A percentile compares a stretch with the other conserved stretches of the same genome.
Evolutionary conservation across 92 coral and sea anemone genomes (phyloP).

Genomic region (Zoanthus sociatus): DNA sequence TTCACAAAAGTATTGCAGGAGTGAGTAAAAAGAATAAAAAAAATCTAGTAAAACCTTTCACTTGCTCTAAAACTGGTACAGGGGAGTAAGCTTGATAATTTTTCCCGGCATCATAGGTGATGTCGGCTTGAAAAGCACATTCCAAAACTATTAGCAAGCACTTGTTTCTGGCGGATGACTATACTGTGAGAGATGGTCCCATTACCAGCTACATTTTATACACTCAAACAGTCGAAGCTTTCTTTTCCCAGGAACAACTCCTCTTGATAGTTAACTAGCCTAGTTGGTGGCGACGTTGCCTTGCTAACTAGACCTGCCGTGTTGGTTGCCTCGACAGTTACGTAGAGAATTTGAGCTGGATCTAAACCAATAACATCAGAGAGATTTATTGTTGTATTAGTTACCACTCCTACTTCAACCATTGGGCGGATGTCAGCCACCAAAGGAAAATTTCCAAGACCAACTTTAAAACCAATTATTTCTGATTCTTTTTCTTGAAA

Average conservation of each 20-base stretch:
- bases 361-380: conserved; percentile 34
- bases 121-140: too few species aligned
- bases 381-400: conserved; percentile 43
- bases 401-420: conserved; percentile 32
- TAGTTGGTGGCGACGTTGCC: conserved; percentile 55
- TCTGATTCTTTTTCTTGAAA: conserved; percentile 65
- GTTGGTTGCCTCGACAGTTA: conserved; percentile 53
- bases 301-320: conserved; percentile 49
- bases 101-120: too few species aligned
- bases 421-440: conserved; percentile 36
- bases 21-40: too few species aligned
- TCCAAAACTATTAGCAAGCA: too few species aligned
- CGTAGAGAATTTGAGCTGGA: conserved; percentile 46
- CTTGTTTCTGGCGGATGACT: too few species aligned
- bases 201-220: neutral
- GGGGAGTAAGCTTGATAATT: too few species aligned
- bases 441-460: conserved; percentile 51
- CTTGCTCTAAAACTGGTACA: too few species aligned
- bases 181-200: too few species aligned
- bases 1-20: too few species aligned
- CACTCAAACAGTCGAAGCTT: conserved; percentile 49
- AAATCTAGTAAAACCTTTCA: too few species aligned
- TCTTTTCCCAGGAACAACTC: conserved; percentile 20
- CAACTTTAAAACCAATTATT: conserved; percentile 60
- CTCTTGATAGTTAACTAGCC: conserved; percentile 50